Evolutionary conservation across 2,888 invertebrate genomes (phyloP).

Genomic region (Polymixis lichenea): DNA sequence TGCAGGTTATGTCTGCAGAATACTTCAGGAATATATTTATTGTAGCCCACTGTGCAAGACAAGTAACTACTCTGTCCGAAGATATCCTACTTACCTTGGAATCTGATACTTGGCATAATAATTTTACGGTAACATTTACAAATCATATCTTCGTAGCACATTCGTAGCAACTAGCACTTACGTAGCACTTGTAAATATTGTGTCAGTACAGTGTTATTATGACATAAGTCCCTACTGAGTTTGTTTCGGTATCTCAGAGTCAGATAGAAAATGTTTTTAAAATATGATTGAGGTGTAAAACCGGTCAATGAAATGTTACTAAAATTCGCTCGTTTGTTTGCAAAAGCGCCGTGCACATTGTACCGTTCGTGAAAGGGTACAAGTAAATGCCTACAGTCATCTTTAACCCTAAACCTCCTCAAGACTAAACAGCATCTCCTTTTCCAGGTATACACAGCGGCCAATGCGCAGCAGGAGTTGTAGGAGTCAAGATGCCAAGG

Average conservation of each 20-base stretch:
- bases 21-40: not conserved
- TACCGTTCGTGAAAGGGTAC: too few relatives aligned
- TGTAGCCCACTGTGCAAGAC: not conserved
- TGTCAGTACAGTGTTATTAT: not conserved
- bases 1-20: too few relatives aligned
- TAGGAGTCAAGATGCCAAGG: constrained; percentile 95
- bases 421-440: not conserved
- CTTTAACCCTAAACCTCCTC: not conserved
- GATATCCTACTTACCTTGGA: not conserved
- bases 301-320: too few relatives aligned
- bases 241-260: too few relatives aligned
- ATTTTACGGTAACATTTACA: not conserved
- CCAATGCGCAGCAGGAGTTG: constrained; percentile 95
- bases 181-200: not conserved
- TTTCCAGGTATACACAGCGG: constrained; percentile 89
- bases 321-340: too few relatives aligned
- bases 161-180: not conserved
- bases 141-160: not conserved
- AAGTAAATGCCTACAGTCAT: too few relatives aligned
- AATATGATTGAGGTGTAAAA: too few relatives aligned
- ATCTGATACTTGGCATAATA: not conserved
- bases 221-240: not conserved
- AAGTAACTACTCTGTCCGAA: not conserved
- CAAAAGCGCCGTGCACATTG: too few relatives aligned
- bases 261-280: too few relatives aligned